Conservation (phyloP, 2,888 invertebrate genomes). For the Carabus problematicus region DNA sequence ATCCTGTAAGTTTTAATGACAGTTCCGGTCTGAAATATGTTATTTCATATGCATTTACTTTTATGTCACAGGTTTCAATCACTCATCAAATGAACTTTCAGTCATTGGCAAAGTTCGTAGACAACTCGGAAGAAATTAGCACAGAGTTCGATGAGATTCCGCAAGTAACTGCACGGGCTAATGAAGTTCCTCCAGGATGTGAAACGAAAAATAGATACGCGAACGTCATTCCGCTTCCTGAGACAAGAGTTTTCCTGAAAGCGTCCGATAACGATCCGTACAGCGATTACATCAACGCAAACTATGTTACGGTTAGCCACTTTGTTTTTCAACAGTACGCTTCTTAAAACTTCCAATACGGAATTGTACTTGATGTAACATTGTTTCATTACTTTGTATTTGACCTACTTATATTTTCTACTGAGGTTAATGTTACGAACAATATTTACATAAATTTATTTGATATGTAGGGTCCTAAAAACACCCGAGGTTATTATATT, state of each 20-base stretch:
- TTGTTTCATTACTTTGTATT: too few species aligned
- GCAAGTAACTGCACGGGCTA: conserved; percentile 76
- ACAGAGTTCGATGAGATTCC: conserved; percentile 86
- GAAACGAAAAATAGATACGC: conserved; percentile 93
- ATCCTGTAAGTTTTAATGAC: conserved; percentile 68
- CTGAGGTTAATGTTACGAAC: background rate
- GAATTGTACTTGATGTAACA: background rate
- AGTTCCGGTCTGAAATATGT: background rate
- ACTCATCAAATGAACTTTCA: conserved; percentile 81
- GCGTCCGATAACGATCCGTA: conserved; percentile 76
- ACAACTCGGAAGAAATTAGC: conserved; percentile 73
- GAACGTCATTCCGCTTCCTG: conserved; percentile 93
- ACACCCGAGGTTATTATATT: conserved; percentile 84
- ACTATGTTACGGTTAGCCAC: conserved; percentile 82
- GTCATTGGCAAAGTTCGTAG: conserved; percentile 76
- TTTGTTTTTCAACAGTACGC: background rate
- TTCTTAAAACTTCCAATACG: background rate
- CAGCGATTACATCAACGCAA: conserved; percentile 93
- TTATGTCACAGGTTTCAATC: conserved; percentile 64
- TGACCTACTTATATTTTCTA: background rate
- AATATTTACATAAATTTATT: background rate
- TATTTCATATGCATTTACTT: conserved; percentile 35
- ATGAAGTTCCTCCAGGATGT: conserved; percentile 85
- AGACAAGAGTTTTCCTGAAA: conserved; percentile 82
- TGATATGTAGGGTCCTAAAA: conserved; percentile 79